phyloP scores from a whole-genome alignment of 2,113 vertebrate species.

The Mobula hypostoma region DNA sequence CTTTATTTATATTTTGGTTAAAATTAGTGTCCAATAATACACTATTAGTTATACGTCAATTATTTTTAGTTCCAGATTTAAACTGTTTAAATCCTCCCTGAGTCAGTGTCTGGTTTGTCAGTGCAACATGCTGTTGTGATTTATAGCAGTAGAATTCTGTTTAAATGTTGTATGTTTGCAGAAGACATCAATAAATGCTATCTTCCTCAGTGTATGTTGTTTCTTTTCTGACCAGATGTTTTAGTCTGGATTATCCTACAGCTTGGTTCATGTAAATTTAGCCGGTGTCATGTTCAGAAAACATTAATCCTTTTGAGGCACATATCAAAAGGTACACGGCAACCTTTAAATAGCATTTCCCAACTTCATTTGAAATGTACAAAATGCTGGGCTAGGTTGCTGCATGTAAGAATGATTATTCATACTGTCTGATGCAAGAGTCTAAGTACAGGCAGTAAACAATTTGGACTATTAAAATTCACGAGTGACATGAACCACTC shows the following conservation, averaged over 20 bases:
- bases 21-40: neutral
- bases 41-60: neutral
- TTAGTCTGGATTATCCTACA: neutral
- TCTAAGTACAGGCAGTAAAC: too few species aligned
- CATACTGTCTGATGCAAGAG: too few species aligned
- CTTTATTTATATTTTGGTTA: conserved; percentile 32
- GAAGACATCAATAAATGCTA: conserved; percentile 20
- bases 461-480: too few species aligned
- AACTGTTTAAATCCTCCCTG: neutral
- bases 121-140: conserved; percentile 25
- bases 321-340: too few species aligned
- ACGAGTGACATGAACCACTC: too few species aligned
- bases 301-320: too few species aligned
- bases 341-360: too few species aligned
- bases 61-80: neutral
- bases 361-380: too few species aligned
- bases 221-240: neutral
- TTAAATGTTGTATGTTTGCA: conserved; percentile 26
- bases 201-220: neutral
- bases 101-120: neutral
- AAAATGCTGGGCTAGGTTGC: too few species aligned
- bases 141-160: conserved; percentile 21
- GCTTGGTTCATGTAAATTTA: neutral
- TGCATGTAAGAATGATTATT: too few species aligned
- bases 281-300: neutral